Conservation (phyloP, 2,888 invertebrate genomes). For the Plebejus anna region DNA sequence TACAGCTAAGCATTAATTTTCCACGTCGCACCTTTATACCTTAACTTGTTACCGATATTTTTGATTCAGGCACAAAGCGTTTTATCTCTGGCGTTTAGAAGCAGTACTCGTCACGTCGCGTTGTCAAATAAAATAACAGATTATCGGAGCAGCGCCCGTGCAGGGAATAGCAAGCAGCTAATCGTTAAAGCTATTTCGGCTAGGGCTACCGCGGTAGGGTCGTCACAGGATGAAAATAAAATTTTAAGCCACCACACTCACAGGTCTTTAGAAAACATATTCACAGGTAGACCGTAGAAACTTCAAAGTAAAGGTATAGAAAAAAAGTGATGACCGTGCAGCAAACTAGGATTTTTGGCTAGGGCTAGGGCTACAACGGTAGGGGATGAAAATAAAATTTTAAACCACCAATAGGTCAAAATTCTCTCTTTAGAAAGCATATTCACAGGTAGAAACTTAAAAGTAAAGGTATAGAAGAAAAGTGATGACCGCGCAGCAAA, state of each 20-base stretch:
- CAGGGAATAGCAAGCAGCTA: conserved; percentile 52
- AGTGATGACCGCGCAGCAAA: no score
- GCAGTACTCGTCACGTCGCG: conserved; percentile 50
- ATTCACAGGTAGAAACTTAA: no score
- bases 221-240: background rate
- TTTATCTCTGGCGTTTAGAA: conserved; percentile 45
- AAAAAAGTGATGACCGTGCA: no score
- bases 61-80: conserved; percentile 34
- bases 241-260: background rate
- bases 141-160: conserved; percentile 53
- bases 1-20: background rate
- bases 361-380: background rate
- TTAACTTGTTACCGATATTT: conserved; percentile 11
- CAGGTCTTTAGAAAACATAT: no score
- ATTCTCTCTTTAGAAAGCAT: no score
- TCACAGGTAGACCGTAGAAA: no score
- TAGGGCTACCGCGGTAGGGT: conserved; percentile 10
- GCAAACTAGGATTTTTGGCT: no score
- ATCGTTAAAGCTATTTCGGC: conserved; percentile 50
- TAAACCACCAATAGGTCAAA: no score
- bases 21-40: background rate
- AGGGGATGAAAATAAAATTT: no score
- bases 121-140: conserved; percentile 63
- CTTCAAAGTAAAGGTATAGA: no score
- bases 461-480: no score